phyloP scores from a whole-genome alignment of 37 sponge, comb jelly and placozoan species.

The Halisarca cf. caerulea region DNA sequence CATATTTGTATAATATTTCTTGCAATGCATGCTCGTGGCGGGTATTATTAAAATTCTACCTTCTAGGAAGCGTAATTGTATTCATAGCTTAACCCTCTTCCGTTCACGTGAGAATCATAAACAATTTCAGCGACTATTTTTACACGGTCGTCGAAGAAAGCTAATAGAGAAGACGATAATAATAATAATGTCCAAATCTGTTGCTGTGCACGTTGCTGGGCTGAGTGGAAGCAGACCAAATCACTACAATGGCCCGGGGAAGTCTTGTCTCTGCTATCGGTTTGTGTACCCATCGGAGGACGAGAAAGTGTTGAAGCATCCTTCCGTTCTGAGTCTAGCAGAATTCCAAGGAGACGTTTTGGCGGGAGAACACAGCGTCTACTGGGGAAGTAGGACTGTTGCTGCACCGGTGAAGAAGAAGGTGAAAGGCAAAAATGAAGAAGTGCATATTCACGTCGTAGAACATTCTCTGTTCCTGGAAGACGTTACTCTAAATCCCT shows the following conservation, averaged over 20 bases:
- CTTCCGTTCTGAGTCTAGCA: slow-evolving; percentile 57
- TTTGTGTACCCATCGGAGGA: slow-evolving; percentile 65
- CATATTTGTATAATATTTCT: neutral
- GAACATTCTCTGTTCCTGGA: slow-evolving; percentile 73
- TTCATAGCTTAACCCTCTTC: no score
- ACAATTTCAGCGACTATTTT: neutral
- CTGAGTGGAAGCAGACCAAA: slow-evolving; percentile 18
- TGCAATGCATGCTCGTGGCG: no score
- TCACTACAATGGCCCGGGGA: slow-evolving; percentile 54
- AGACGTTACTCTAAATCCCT: slow-evolving; percentile 54
- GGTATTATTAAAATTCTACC: no score
- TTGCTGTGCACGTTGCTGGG: neutral
- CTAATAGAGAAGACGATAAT: neutral
- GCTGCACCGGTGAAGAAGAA: neutral
- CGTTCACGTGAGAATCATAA: neutral
- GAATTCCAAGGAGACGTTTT: slow-evolving; percentile 65
- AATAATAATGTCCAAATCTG: neutral
- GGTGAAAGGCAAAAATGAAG: neutral
- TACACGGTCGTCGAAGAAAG: neutral
- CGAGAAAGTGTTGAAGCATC: slow-evolving; percentile 47
- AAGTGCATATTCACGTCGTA: slow-evolving; percentile 41
- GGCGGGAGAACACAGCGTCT: slow-evolving; percentile 50
- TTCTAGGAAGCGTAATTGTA: no score
- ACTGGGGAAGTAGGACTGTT: slow-evolving; percentile 52
- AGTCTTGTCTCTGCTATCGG: slow-evolving; percentile 73